A percentile compares a stretch with the other conserved stretches of the same genome.
Evolutionary conservation across 2,888 invertebrate genomes (phyloP).

Genomic region (Volucella zonaria): DNA sequence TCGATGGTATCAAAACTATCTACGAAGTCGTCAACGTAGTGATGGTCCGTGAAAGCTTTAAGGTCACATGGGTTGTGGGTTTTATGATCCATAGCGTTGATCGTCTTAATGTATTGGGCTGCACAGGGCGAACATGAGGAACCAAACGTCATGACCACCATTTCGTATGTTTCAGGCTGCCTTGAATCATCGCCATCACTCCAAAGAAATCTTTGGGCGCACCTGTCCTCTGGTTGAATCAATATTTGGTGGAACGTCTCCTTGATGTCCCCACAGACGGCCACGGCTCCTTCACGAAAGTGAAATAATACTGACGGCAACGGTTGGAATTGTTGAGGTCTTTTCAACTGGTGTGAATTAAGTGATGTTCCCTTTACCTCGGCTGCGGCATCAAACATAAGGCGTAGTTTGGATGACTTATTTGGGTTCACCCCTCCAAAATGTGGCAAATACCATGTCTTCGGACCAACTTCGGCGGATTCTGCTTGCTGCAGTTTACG

Average conservation of each 20-base stretch:
- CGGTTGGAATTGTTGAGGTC: constrained; percentile 77
- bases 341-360: constrained; percentile 76
- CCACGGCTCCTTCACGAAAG: constrained; percentile 75
- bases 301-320: constrained; percentile 78
- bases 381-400: constrained; percentile 77
- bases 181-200: not conserved
- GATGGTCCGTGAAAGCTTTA: constrained; percentile 23
- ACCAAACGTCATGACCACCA: constrained; percentile 30
- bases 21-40: constrained; percentile 66
- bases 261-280: constrained; percentile 76
- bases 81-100: constrained; percentile 24
- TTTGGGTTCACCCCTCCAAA: constrained; percentile 75
- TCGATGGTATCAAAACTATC: constrained; percentile 32
- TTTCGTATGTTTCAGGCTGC: not conserved
- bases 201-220: constrained; percentile 20
- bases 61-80: constrained; percentile 7
- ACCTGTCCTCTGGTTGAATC: constrained; percentile 19
- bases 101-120: constrained; percentile 1
- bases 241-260: constrained; percentile 74
- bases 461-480: constrained; percentile 5
- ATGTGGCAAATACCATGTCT: constrained; percentile 75
- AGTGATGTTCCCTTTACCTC: constrained; percentile 72
- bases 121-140: constrained; percentile 44
- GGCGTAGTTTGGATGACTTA: constrained; percentile 74
- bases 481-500: constrained; percentile 48